phyloP scores from a whole-genome alignment of 2,888 invertebrate species.

The Lacanobia oleracea region DNA sequence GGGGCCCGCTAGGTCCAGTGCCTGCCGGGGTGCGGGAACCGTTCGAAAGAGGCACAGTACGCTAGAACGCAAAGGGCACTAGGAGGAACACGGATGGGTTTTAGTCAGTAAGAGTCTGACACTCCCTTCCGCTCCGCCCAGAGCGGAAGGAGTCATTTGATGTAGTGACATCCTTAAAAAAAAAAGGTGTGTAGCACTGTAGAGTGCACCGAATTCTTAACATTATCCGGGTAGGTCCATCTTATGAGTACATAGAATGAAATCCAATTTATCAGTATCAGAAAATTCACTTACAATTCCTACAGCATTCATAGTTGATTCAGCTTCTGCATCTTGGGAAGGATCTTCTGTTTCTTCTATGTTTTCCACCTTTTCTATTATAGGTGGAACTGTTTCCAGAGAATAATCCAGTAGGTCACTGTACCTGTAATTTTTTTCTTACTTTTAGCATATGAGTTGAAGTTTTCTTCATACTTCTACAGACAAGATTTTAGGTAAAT shows the following conservation, averaged over 20 bases:
- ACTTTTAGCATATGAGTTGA: not conserved
- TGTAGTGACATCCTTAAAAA: too few species aligned
- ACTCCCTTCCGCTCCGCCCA: too few species aligned
- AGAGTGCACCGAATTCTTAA: not conserved
- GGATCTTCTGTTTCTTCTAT: conserved; percentile 64
- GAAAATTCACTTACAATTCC: conserved; percentile 75
- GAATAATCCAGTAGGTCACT: conserved; percentile 82
- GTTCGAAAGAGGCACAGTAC: too few species aligned
- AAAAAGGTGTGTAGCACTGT: not conserved
- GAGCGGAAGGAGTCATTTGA: too few species aligned
- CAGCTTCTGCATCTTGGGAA: conserved; percentile 62
- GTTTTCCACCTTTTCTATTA: conserved; percentile 82
- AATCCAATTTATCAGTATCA: not conserved
- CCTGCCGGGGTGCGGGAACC: too few species aligned
- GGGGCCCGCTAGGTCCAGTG: too few species aligned
- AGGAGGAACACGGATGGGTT: too few species aligned
- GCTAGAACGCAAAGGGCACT: too few species aligned
- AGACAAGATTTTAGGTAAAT: not conserved
- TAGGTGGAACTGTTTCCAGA: conserved; percentile 85
- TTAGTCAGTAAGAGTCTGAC: too few species aligned
- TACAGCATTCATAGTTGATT: conserved; percentile 69
- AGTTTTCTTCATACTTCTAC: not conserved
- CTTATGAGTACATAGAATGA: not conserved
- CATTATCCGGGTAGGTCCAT: not conserved
- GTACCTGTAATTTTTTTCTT: conserved; percentile 68